Percentiles rank a stretch among this genome's conserved stretches.
Conservation (phyloP, 1,140 invertebrate species). For the Chironomus tepperi region DNA sequence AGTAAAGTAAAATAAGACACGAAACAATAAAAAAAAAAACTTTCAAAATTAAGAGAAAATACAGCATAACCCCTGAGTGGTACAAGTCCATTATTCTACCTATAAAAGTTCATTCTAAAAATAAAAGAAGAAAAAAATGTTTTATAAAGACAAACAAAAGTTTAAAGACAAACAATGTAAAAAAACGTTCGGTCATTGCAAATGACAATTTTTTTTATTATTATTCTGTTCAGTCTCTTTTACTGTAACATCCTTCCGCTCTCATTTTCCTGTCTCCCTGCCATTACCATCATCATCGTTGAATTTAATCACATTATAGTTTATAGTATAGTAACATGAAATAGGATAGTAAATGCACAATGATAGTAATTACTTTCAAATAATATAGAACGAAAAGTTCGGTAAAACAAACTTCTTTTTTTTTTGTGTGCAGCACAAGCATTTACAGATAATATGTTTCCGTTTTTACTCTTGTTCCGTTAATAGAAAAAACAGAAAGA, state of each 20-base stretch:
- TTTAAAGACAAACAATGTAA: background rate
- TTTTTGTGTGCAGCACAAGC: slow-evolving; percentile 1
- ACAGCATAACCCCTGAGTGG: too few species aligned
- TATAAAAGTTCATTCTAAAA: too few species aligned
- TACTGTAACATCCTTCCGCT: background rate
- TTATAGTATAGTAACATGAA: too few species aligned
- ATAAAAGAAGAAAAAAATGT: too few species aligned
- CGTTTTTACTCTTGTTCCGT: slow-evolving; percentile 7
- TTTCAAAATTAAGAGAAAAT: too few species aligned
- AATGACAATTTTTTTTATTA: background rate
- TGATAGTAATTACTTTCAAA: slow-evolving; percentile 23
- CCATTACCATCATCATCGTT: background rate
- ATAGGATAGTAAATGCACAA: background rate
- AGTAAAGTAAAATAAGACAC: too few species aligned
- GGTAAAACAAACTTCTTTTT: background rate
- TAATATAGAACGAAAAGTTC: background rate
- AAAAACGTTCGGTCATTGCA: background rate
- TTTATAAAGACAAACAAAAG: background rate
- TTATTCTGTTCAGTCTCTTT: background rate
- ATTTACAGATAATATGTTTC: slow-evolving; percentile 17
- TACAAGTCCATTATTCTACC: too few species aligned
- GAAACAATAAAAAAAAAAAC: too few species aligned
- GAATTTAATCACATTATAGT: slow-evolving; percentile 18
- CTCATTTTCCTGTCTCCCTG: background rate
- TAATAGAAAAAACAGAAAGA: background rate